Evolutionary conservation across 2,113 vertebrate genomes (phyloP), one percentile per base, ranked within the genome.

Genomic region (Thinocorus orbignyianus): DNA sequence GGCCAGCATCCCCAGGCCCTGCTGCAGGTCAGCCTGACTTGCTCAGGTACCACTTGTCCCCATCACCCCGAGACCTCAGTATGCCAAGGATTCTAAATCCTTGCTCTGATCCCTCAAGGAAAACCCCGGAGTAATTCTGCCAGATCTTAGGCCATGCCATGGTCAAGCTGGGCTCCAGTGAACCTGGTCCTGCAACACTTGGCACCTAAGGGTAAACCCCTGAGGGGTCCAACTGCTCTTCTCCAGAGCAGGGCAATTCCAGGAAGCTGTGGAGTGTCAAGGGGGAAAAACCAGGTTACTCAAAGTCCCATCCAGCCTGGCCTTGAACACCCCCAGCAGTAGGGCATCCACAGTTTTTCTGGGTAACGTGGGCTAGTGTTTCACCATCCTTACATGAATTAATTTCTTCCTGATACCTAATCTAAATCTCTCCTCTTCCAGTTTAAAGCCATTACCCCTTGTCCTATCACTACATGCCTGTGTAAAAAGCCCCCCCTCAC

Each of bases 11-110:
- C 16, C 30, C 33, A 11, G 31, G 20, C 15, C 30, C 51, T 30
- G 35, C 20, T 49, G 17, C 15, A 33, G n/a, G 65, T 7, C 35
- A 57, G 9, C 18, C 17, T 5, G 7, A 5, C 28, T 52, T 61
- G 1, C 28, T 49, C 22, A 35, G 35, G 6, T 7, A 54, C 10
- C 55, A 7, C 12, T 64, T 44, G 5, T 9, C 14, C 28, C 16
- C 25, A 17, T n/a, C 52, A 11, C 3, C 41, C 30, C 31, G 49
- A 65, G 17, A 37, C 10, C 22, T 41, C 49, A 9, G 0, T 3
- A 5, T 33, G 14, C 20, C 46, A 52, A 78, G 18, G 10, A 13
- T 2, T n/a, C 1, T 7, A 18, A 35, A 0, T 48, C 28, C 26
- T 18, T 7, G 0, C 10, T 62, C 30, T 33, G 2, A 30, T 15